phyloP scores from a whole-genome alignment of 1,140 invertebrate species.

The Zaprionus camerounensis region DNA sequence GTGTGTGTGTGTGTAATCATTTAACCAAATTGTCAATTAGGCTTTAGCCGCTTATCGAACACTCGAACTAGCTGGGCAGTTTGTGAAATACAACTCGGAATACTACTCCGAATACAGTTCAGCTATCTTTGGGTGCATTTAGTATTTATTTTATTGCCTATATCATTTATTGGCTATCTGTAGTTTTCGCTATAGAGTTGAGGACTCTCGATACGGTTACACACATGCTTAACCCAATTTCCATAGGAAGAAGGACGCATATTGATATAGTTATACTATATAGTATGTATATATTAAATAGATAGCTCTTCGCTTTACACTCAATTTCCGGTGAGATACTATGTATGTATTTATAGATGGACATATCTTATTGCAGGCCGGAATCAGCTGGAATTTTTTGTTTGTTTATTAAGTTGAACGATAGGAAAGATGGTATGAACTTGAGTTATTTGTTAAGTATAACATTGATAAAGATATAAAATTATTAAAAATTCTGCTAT shows the following conservation, averaged over 20 bases:
- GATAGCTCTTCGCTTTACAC: not conserved
- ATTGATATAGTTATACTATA: conserved; percentile 13
- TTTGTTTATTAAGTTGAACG: not conserved
- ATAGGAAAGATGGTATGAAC: not conserved
- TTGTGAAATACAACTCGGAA: not conserved
- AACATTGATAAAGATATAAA: not conserved
- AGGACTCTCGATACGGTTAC: not conserved
- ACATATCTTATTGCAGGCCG: not conserved
- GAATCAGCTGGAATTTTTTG: not conserved
- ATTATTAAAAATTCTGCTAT: too few species aligned
- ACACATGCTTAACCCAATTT: conserved; percentile 17
- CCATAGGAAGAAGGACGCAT: not conserved
- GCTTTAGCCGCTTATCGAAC: conserved; percentile 25
- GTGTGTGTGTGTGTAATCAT: not conserved
- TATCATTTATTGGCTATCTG: not conserved
- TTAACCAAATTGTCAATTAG: conserved; percentile 36
- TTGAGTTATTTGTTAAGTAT: not conserved
- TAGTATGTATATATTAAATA: not conserved
- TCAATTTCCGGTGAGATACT: conserved; percentile 20
- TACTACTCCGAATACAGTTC: not conserved
- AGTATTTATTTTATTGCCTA: not conserved
- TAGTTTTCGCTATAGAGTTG: not conserved
- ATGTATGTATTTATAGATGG: not conserved
- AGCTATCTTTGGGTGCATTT: not conserved
- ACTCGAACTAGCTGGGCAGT: not conserved